Percentiles rank a stretch among this genome's conserved stretches.
Conservation (phyloP, 2,888 invertebrate genomes). For the Pseudococcus viburni region DNA sequence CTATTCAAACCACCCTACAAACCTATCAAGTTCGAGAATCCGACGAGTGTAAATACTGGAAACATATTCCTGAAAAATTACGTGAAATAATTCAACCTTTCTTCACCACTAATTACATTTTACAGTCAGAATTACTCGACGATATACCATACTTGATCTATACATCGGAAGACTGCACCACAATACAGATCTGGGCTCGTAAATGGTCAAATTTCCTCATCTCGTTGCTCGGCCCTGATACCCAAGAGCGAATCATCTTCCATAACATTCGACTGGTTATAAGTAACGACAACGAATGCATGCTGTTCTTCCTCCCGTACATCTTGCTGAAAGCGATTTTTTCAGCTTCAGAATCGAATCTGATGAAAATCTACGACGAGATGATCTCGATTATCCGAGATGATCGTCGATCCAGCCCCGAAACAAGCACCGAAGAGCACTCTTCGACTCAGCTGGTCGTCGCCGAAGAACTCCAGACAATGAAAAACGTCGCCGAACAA, state of each 20-base stretch:
- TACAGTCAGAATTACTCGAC: constrained; percentile 69
- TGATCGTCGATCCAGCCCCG: background rate
- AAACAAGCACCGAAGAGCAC: background rate
- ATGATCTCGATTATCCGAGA: constrained; percentile 70
- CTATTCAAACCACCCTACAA: constrained; percentile 74
- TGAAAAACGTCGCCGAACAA: constrained; percentile 38
- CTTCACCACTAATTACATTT: constrained; percentile 77
- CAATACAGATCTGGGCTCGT: constrained; percentile 81
- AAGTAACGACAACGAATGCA: constrained; percentile 73
- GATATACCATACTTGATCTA: constrained; percentile 72
- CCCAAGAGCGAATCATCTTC: background rate
- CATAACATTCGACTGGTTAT: constrained; percentile 81
- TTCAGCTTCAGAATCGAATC: constrained; percentile 72
- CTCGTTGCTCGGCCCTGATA: constrained; percentile 72
- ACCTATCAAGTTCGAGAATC: constrained; percentile 8
- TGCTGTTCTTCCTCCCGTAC: constrained; percentile 83
- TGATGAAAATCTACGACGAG: constrained; percentile 74
- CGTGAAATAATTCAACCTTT: constrained; percentile 84
- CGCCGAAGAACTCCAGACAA: constrained; percentile 31
- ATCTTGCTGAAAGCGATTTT: constrained; percentile 74
- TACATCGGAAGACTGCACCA: constrained; percentile 67
- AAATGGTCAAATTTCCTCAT: constrained; percentile 83
- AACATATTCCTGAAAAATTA: constrained; percentile 79
- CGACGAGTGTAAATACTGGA: constrained; percentile 73
- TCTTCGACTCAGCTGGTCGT: constrained; percentile 41